phyloP scores from a whole-genome alignment of 37 sponge, comb jelly and placozoan species.

The Crambe crambe region DNA sequence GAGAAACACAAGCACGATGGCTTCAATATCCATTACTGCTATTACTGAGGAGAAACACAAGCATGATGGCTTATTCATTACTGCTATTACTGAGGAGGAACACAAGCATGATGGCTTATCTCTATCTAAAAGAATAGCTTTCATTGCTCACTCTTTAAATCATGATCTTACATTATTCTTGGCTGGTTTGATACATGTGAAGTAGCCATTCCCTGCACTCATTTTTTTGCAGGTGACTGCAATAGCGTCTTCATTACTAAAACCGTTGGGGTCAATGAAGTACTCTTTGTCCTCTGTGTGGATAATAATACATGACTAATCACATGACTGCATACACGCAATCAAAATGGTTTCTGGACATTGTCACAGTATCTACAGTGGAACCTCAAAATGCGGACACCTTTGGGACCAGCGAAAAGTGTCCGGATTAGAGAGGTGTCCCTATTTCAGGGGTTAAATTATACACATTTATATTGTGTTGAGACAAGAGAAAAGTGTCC shows the following conservation, averaged over 20 bases:
- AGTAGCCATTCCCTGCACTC: constrained; percentile 23
- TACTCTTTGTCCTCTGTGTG: constrained; percentile 33
- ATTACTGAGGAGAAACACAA: neutral
- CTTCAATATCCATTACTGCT: too few species aligned
- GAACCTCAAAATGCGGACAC: too few species aligned
- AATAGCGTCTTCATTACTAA: constrained; percentile 39
- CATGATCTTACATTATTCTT: neutral
- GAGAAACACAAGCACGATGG: too few species aligned
- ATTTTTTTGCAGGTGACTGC: constrained; percentile 50
- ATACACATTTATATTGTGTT: too few species aligned
- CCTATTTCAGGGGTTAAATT: too few species aligned
- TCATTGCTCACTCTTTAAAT: neutral
- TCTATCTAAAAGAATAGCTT: neutral
- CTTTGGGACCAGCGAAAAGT: too few species aligned
- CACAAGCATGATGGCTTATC: neutral
- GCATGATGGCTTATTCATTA: neutral
- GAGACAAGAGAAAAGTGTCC: too few species aligned
- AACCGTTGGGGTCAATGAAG: constrained; percentile 74
- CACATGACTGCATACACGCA: neutral
- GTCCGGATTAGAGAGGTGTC: too few species aligned
- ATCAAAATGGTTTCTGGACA: too few species aligned
- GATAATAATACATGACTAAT: neutral
- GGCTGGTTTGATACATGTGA: constrained; percentile 62
- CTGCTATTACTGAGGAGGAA: neutral
- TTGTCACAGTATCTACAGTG: too few species aligned